A percentile compares a stretch with the other conserved stretches of the same genome.
Evolutionary conservation across 2,797 vertebrate species (phyloP).

Genomic region (Chrosomus eos): DNA sequence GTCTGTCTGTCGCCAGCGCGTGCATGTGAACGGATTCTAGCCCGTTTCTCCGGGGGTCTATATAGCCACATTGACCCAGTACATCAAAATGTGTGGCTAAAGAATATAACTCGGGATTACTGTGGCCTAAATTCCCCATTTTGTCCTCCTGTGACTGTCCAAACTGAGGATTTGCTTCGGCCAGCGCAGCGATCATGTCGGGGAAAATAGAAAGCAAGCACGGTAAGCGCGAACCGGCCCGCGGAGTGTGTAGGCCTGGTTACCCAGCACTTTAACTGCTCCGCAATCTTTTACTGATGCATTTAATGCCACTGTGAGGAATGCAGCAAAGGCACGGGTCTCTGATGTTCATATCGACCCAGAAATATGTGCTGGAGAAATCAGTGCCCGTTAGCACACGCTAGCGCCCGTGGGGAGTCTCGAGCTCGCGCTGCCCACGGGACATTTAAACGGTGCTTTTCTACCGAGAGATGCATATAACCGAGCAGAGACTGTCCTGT

Average conservation of each 20-base stretch:
- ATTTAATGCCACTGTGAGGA: not conserved
- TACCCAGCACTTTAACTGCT: not conserved
- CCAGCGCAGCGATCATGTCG: constrained; percentile 74
- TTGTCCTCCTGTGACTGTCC: constrained; percentile 16
- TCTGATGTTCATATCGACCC: not conserved
- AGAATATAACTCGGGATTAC: not conserved
- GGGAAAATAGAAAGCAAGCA: constrained; percentile 86
- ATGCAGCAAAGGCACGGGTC: not conserved
- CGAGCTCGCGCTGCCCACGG: constrained; percentile 3
- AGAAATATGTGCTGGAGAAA: not conserved
- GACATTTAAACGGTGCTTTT: constrained; percentile 26
- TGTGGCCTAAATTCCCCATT: not conserved
- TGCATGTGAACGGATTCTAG: not conserved
- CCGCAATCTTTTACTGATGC: not conserved
- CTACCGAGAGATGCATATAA: not conserved
- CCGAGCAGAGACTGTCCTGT: not conserved
- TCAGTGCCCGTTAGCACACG: constrained; percentile 25
- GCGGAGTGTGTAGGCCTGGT: not conserved
- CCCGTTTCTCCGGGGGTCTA: not conserved
- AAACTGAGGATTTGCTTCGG: constrained; percentile 18
- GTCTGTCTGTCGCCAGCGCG: constrained; percentile 15
- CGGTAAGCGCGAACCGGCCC: constrained; percentile 73
- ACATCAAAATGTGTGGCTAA: constrained; percentile 38
- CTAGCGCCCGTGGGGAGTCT: not conserved
- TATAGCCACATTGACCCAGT: not conserved